A percentile compares a stretch with the other conserved stretches of the same genome.
These are phyloP conservation scores for Hirtodrosophila trivittata DNA, from an alignment of 2,888 invertebrate species.

Conservation along the genomic window DNA sequence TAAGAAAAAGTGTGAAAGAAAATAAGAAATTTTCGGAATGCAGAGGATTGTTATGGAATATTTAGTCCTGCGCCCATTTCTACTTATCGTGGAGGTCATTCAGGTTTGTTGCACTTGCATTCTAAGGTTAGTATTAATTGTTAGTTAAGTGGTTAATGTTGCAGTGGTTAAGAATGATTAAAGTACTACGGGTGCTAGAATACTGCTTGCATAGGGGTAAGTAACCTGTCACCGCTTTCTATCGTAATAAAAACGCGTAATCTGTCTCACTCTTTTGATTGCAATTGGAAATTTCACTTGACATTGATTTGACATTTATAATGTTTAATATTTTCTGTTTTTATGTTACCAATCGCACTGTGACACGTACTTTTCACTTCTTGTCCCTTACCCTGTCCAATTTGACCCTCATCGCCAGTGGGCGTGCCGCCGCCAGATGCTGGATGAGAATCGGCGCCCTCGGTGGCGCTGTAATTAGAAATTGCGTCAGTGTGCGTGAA, in stretches of 20 bases:
- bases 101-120: no score
- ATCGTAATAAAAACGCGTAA: constrained; percentile 9
- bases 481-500: constrained; percentile 49
- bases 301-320: constrained; percentile 38
- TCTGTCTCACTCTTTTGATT: constrained; percentile 21
- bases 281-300: constrained; percentile 35
- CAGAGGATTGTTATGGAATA: no score
- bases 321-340: constrained; percentile 23
- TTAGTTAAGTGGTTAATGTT: no score
- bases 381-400: constrained; percentile 88
- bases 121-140: no score
- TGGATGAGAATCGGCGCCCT: constrained; percentile 94
- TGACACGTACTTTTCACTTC: constrained; percentile 81
- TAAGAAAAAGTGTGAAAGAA: no score
- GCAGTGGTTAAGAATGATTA: no score
- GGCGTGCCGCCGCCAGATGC: constrained; percentile 91
- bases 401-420: constrained; percentile 90
- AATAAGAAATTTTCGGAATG: no score
- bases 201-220: constrained; percentile 19
- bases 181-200: background rate
- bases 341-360: constrained; percentile 68
- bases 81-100: no score
- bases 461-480: constrained; percentile 89
- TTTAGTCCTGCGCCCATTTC: no score
- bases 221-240: constrained; percentile 81